Percentiles rank a stretch among this genome's conserved stretches.
phyloP scores from a whole-genome alignment of 1,140 invertebrate genomes.

The Leguminivora glycinivorella region DNA sequence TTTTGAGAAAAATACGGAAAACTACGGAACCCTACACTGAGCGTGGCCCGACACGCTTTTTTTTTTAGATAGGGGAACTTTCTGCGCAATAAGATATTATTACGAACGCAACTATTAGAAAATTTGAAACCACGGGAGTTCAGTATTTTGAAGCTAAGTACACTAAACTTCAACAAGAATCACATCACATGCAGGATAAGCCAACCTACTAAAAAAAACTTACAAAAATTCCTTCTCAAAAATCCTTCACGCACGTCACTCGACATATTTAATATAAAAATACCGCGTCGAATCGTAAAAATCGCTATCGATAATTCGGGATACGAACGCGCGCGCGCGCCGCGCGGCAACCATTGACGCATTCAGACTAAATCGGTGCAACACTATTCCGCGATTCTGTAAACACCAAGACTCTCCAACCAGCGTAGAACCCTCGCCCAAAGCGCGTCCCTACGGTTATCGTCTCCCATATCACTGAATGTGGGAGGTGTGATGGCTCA shows the following conservation, averaged over 20 bases:
- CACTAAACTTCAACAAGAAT: no score
- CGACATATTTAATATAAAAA: conserved; percentile 74
- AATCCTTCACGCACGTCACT: conserved; percentile 50
- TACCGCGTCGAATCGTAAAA: conserved; percentile 74
- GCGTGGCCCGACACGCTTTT: no score
- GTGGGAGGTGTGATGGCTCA: conserved; percentile 48
- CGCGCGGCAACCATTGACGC: conserved; percentile 72
- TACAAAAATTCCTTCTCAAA: background rate
- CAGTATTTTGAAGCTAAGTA: no score
- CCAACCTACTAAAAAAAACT: background rate
- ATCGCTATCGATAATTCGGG: conserved; percentile 70
- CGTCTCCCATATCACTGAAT: conserved; percentile 34
- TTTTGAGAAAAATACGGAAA: no score
- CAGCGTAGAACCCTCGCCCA: conserved; percentile 43
- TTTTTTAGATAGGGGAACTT: no score
- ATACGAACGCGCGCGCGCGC: conserved; percentile 62
- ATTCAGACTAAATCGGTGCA: conserved; percentile 77
- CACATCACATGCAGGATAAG: background rate
- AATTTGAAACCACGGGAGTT: no score
- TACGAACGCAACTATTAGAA: no score
- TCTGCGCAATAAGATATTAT: no score
- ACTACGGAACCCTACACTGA: no score
- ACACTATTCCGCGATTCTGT: conserved; percentile 76
- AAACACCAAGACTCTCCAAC: conserved; percentile 66
- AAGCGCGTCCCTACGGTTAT: conserved; percentile 41